Evolutionary conservation across 2,888 invertebrate genomes (phyloP).

Genomic region (Latheticus oryzae): DNA sequence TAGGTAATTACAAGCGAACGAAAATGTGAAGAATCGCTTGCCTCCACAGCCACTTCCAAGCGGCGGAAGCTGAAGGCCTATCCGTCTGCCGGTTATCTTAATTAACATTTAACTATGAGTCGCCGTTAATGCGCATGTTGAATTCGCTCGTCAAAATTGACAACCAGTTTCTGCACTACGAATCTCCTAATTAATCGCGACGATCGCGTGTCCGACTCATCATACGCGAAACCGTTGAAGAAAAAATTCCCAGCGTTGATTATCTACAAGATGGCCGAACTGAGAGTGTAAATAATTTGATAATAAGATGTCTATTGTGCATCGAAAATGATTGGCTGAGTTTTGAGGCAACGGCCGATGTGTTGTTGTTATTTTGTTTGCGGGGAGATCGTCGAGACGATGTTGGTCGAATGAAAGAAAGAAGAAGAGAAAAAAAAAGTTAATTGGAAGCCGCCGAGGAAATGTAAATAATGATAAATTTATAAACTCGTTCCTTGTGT

Average conservation of each 20-base stretch:
- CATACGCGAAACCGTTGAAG: slow-evolving; percentile 1
- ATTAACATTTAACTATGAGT: slow-evolving; percentile 44
- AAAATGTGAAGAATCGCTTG: no score
- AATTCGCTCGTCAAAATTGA: slow-evolving; percentile 40
- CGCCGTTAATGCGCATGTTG: slow-evolving; percentile 38
- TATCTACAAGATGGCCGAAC: slow-evolving; percentile 1
- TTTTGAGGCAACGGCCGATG: slow-evolving; percentile 6
- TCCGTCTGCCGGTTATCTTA: slow-evolving; percentile 33
- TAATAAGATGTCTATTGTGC: slow-evolving; percentile 37
- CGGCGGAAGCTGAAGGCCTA: slow-evolving; percentile 10
- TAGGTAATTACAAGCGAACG: no score
- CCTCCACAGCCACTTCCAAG: no score
- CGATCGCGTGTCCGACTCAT: slow-evolving; percentile 30
- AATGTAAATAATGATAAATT: slow-evolving; percentile 26
- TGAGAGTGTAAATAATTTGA: slow-evolving; percentile 38
- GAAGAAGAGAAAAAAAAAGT: slow-evolving; percentile 18
- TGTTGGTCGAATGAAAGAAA: no score
- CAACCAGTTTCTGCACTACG: slow-evolving; percentile 40
- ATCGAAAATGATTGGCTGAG: slow-evolving; percentile 28
- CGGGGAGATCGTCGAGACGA: slow-evolving; percentile 24
- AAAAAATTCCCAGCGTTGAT: slow-evolving; percentile 15
- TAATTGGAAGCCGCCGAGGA: slow-evolving; percentile 22
- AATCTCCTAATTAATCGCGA: slow-evolving; percentile 41
- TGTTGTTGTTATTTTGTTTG: slow-evolving; percentile 12
- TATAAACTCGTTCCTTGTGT: slow-evolving; percentile 17